Conservation (phyloP, 2,888 invertebrate genomes). For the Xestia xanthographa region DNA sequence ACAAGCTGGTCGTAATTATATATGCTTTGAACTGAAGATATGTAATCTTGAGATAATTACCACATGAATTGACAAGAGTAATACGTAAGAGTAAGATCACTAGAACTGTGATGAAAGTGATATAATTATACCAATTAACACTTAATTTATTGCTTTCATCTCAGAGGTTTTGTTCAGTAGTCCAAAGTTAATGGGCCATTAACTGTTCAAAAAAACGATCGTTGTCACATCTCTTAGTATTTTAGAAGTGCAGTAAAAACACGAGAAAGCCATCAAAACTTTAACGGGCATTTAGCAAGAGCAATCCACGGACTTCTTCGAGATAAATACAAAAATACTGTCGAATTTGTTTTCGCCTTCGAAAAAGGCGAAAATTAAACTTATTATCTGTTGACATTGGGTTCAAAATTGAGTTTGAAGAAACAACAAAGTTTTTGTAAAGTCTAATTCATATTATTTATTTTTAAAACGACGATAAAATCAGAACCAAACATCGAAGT, state of each 20-base stretch:
- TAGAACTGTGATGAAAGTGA: constrained; percentile 41
- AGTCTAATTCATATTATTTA: constrained; percentile 64
- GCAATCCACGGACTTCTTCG: constrained; percentile 71
- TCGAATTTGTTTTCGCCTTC: constrained; percentile 33
- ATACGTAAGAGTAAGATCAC: constrained; percentile 19
- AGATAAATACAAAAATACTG: constrained; percentile 71
- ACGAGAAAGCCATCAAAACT: constrained; percentile 81
- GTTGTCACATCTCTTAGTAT: constrained; percentile 53
- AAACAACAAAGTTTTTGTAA: constrained; percentile 34
- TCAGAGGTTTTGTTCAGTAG: constrained; percentile 49
- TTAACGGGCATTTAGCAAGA: constrained; percentile 81
- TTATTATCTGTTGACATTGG: constrained; percentile 32
- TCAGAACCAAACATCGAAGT: constrained; percentile 82
- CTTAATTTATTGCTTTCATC: constrained; percentile 36
- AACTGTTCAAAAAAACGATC: constrained; percentile 35
- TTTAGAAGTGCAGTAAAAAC: constrained; percentile 67
- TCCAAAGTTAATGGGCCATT: constrained; percentile 46
- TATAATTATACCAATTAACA: constrained; percentile 50
- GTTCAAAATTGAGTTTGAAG: constrained; percentile 42
- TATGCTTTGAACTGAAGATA: constrained; percentile 19
- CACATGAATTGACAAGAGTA: constrained; percentile 24
- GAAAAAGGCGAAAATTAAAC: not conserved
- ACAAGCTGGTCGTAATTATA: constrained; percentile 42
- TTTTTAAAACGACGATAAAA: constrained; percentile 83
- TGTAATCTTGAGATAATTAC: constrained; percentile 40